Conservation (phyloP, 2,888 invertebrate genomes). For the Gnatocerus cornutus region DNA sequence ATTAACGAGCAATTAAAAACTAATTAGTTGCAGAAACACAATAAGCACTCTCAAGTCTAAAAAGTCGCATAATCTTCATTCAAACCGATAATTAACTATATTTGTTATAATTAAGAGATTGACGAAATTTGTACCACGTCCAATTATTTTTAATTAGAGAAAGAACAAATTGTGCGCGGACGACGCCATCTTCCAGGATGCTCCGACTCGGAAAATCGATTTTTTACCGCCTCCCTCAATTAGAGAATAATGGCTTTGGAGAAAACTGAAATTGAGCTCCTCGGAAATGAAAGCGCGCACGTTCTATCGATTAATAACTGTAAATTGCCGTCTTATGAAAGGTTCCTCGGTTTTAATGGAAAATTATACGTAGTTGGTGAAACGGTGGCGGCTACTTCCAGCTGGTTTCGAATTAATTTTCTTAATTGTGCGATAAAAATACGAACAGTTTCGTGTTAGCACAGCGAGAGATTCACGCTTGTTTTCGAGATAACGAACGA, state of each 20-base stretch:
- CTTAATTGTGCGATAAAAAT: constrained; percentile 23
- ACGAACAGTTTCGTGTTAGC: constrained; percentile 12
- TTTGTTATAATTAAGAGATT: constrained; percentile 1
- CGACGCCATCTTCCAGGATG: neutral
- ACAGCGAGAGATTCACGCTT: constrained; percentile 6
- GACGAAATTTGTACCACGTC: neutral
- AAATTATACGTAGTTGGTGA: constrained; percentile 13
- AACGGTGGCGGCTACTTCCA: constrained; percentile 9
- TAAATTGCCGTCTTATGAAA: constrained; percentile 3
- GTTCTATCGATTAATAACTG: constrained; percentile 14
- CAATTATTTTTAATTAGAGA: constrained; percentile 1
- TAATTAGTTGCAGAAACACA: constrained; percentile 42
- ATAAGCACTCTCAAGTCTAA: constrained; percentile 11
- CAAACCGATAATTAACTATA: constrained; percentile 11
- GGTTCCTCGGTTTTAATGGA: constrained; percentile 1
- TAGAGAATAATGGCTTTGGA: constrained; percentile 47
- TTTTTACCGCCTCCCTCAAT: constrained; percentile 49
- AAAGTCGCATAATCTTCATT: constrained; percentile 13
- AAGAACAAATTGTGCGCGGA: constrained; percentile 6
- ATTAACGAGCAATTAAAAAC: constrained; percentile 46
- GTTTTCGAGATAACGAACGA: neutral
- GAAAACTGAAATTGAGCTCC: constrained; percentile 32
- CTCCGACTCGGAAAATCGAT: constrained; percentile 44
- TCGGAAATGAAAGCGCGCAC: constrained; percentile 12
- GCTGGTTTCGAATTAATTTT: constrained; percentile 25